Evolutionary conservation across 1,140 invertebrate species (phyloP).

Genomic region (Hyphantria cunea): DNA sequence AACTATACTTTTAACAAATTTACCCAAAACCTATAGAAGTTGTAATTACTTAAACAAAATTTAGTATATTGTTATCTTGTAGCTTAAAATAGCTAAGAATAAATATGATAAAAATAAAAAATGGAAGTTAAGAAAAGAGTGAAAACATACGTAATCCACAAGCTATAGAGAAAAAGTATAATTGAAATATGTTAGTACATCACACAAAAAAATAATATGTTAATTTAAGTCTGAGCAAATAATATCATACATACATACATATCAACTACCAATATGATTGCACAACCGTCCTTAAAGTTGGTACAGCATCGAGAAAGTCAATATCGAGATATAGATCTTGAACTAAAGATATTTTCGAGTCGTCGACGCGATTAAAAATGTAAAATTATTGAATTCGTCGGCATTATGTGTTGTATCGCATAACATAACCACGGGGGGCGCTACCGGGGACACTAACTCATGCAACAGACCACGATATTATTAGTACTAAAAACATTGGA

Average conservation of each 20-base stretch:
- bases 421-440: slow-evolving; percentile 63
- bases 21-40: too few relatives aligned
- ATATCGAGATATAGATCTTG: slow-evolving; percentile 28
- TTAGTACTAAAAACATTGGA: slow-evolving; percentile 67
- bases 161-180: too few relatives aligned
- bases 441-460: slow-evolving; percentile 65
- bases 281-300: slow-evolving; percentile 7
- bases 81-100: too few relatives aligned
- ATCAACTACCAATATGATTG: not conserved
- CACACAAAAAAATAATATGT: too few relatives aligned
- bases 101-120: too few relatives aligned
- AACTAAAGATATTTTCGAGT: slow-evolving; percentile 43
- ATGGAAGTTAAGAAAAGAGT: too few relatives aligned
- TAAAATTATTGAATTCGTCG: slow-evolving; percentile 64
- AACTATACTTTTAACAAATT: too few relatives aligned
- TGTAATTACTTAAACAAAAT: too few relatives aligned
- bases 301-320: slow-evolving; percentile 22
- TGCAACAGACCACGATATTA: slow-evolving; percentile 44
- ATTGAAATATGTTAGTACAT: too few relatives aligned
- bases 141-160: too few relatives aligned
- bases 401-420: slow-evolving; percentile 59
- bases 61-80: too few relatives aligned
- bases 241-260: not conserved
- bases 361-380: slow-evolving; percentile 46
- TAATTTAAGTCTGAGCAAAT: not conserved